These are phyloP conservation scores for Hyperoodon ampullatus DNA, from an alignment of 2,113 vertebrate species.

Conservation along the genomic window DNA sequence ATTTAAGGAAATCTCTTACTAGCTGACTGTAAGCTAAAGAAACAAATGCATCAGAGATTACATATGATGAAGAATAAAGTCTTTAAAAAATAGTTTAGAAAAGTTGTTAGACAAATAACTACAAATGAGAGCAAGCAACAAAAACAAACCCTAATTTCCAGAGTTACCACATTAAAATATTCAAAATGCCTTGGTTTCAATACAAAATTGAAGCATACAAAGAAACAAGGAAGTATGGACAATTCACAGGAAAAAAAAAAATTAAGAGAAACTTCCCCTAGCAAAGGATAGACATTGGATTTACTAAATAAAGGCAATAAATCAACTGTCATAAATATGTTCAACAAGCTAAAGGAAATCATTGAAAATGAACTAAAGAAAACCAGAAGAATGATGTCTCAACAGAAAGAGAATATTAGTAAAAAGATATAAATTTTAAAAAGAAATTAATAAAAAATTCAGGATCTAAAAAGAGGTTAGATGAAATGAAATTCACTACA, in stretches of 20 bases:
- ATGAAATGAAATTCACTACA: not conserved
- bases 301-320: not conserved
- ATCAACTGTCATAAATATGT: not conserved
- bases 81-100: not conserved
- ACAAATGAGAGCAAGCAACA: not conserved
- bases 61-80: not conserved
- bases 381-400: not conserved
- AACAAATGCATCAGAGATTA: not conserved
- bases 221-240: not conserved
- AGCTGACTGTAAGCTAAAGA: not conserved
- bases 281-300: not conserved
- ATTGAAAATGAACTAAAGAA: not conserved
- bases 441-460: not conserved
- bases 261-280: not conserved
- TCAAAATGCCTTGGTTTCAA: not conserved
- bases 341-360: not conserved
- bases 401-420: not conserved
- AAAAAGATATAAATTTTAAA: not conserved
- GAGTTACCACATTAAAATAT: not conserved
- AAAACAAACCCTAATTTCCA: not conserved
- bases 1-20: not conserved
- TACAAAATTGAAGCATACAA: not conserved
- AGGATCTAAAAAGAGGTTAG: not conserved
- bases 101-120: not conserved
- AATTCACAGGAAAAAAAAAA: not conserved